Conservation (phyloP, 2,797 vertebrate genomes). For the Gallinago stenura region DNA sequence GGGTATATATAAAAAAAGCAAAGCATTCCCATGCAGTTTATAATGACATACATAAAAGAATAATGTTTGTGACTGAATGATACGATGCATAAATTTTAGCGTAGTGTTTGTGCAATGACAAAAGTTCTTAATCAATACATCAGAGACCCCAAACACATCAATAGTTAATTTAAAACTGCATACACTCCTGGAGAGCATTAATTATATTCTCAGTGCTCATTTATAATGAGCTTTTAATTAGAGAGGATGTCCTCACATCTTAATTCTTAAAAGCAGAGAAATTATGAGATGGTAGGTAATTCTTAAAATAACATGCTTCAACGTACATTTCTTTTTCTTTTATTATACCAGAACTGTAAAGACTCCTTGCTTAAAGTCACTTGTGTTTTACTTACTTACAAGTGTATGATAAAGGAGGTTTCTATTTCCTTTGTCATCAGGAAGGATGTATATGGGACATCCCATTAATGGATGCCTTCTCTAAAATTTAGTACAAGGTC, state of each 20-base stretch:
- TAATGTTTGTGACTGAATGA: neutral
- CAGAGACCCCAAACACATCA: neutral
- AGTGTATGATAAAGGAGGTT: neutral
- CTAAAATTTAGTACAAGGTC: neutral
- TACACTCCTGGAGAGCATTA: neutral
- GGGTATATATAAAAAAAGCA: neutral
- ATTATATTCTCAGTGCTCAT: constrained; percentile 23
- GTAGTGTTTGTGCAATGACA: neutral
- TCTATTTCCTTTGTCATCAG: neutral
- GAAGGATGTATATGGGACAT: neutral
- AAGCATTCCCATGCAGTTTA: neutral
- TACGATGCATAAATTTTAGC: neutral
- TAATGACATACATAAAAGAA: neutral
- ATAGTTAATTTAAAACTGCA: neutral
- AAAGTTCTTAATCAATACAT: neutral
- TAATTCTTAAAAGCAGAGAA: constrained; percentile 33
- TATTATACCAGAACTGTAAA: neutral
- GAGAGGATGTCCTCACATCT: constrained; percentile 16
- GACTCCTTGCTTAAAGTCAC: neutral
- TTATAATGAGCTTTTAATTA: constrained; percentile 49
- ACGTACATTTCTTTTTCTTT: neutral
- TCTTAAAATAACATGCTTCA: constrained; percentile 39
- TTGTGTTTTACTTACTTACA: neutral
- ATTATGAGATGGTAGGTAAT: neutral
- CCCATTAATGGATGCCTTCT: neutral